Percentiles rank a stretch among this genome's conserved stretches.
Evolutionary conservation across 2,888 invertebrate genomes (phyloP).

Genomic region (Petrolisthes manimaculis): DNA sequence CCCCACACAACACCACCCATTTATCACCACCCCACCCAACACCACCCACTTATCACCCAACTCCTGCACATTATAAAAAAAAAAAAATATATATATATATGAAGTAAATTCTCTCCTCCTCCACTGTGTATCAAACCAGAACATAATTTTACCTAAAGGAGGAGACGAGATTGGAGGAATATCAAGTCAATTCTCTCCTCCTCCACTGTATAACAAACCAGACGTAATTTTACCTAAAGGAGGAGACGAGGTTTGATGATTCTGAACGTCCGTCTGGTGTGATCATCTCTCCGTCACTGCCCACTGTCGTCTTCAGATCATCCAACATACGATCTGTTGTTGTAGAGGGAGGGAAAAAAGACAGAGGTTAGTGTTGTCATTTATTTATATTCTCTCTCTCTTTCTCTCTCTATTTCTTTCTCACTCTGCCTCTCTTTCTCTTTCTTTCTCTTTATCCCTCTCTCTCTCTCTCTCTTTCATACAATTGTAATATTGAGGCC

Average conservation of each 20-base stretch:
- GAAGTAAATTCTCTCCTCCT: no score
- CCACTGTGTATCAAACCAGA: no score
- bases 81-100: no score
- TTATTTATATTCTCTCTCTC: not conserved
- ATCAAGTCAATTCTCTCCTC: no score
- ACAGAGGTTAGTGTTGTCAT: not conserved
- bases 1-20: not conserved
- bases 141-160: constrained; percentile 53
- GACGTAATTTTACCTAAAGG: constrained; percentile 43
- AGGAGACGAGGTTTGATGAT: constrained; percentile 44
- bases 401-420: not conserved
- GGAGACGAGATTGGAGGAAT: constrained; percentile 44
- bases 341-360: not conserved
- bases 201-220: no score
- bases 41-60: not conserved
- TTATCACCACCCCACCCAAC: not conserved
- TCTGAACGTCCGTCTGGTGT: constrained; percentile 31
- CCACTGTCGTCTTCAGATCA: constrained; percentile 63
- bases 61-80: no score
- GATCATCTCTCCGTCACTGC: constrained; percentile 44
- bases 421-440: not conserved
- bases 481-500: no score
- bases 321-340: constrained; percentile 64
- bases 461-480: not conserved
- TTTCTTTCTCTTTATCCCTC: not conserved